Conservation (phyloP, 2,888 invertebrate genomes). For the Melieria omissa region DNA sequence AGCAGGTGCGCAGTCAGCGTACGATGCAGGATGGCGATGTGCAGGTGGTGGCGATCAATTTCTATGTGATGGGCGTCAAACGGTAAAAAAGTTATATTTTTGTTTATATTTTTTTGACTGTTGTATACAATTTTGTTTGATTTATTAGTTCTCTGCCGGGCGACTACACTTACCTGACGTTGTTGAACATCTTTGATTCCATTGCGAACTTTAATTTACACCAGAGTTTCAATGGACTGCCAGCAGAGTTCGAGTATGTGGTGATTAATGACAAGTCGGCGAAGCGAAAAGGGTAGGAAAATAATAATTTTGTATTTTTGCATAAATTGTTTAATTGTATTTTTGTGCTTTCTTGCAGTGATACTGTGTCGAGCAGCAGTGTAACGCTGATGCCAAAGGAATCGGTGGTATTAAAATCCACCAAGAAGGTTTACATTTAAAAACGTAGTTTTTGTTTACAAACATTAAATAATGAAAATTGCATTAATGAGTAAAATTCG, state of each 20-base stretch:
- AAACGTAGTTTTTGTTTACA: too few relatives aligned
- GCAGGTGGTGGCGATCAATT: slow-evolving; percentile 61
- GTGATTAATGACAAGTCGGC: slow-evolving; percentile 58
- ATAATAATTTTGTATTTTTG: not conserved
- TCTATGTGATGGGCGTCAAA: slow-evolving; percentile 67
- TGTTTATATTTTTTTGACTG: slow-evolving; percentile 10
- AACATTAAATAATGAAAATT: too few relatives aligned
- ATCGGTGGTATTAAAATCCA: slow-evolving; percentile 54
- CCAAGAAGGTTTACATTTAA: not conserved
- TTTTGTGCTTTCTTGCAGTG: slow-evolving; percentile 38
- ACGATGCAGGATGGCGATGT: slow-evolving; percentile 70
- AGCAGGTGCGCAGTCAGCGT: slow-evolving; percentile 66
- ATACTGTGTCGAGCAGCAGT: slow-evolving; percentile 48
- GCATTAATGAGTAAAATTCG: too few relatives aligned
- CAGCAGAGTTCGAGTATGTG: slow-evolving; percentile 54
- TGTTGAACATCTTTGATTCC: slow-evolving; percentile 67
- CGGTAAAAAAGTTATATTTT: slow-evolving; percentile 50
- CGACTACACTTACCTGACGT: slow-evolving; percentile 63
- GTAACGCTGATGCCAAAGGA: slow-evolving; percentile 57
- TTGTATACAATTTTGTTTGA: too few relatives aligned
- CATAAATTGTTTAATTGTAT: not conserved
- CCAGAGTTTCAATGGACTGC: slow-evolving; percentile 49
- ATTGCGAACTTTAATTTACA: slow-evolving; percentile 64
- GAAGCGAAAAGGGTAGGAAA: slow-evolving; percentile 51
- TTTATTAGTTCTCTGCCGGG: slow-evolving; percentile 47